Conservation (phyloP, 2,888 invertebrate species). For the Scaptodrosophila latifasciaeformis region DNA sequence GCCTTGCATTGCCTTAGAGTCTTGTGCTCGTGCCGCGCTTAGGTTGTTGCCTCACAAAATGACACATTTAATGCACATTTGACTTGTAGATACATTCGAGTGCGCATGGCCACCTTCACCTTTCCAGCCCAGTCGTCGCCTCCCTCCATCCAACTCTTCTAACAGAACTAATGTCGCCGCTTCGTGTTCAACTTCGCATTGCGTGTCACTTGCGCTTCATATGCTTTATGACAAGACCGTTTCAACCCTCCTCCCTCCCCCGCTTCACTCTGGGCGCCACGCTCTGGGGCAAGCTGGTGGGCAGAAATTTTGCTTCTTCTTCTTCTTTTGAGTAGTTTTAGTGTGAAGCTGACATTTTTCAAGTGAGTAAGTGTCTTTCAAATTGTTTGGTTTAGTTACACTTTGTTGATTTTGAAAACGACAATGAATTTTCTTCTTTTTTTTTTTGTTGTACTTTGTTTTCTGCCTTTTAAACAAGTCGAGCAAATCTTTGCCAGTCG, state of each 20-base stretch:
- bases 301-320: no score
- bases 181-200: conserved; percentile 35
- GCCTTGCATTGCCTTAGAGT: conserved; percentile 5
- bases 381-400: conserved; percentile 61
- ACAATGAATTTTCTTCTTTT: conserved; percentile 47
- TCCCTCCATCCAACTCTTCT: background rate
- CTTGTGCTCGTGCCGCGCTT: conserved; percentile 38
- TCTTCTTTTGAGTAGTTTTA: conserved; percentile 16
- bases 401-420: conserved; percentile 71
- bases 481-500: no score
- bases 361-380: conserved; percentile 36
- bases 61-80: conserved; percentile 70
- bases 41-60: conserved; percentile 60
- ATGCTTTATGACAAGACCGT: no score
- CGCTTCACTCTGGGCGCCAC: conserved; percentile 2
- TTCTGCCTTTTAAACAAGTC: no score
- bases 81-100: conserved; percentile 65
- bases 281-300: no score
- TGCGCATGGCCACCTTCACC: conserved; percentile 35
- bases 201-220: conserved; percentile 37
- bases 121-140: conserved; percentile 12
- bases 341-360: conserved; percentile 1
- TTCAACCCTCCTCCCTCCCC: conserved; percentile 6
- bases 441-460: no score
- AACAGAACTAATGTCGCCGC: conserved; percentile 32